A percentile compares a stretch with the other conserved stretches of the same genome.
phyloP scores from a whole-genome alignment of 2,113 vertebrate genomes.

The Falco punctatus region DNA sequence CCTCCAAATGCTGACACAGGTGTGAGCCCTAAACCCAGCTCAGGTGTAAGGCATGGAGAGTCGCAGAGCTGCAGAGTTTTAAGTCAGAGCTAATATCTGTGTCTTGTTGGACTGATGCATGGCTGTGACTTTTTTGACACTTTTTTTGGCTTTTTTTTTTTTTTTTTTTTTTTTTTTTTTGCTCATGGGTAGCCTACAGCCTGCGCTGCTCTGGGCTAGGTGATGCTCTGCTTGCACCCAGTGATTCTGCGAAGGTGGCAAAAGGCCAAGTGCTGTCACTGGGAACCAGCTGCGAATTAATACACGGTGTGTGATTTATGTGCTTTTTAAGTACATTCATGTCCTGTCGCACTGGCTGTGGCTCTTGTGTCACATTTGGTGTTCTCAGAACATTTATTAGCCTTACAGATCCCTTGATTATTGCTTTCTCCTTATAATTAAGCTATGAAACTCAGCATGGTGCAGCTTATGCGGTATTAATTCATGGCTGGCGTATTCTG shows the following conservation, averaged over 20 bases:
- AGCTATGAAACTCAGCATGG: slow-evolving; percentile 46
- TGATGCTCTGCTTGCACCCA: fast-evolving
- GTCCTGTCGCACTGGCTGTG: neutral
- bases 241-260: neutral
- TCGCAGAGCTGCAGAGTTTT: neutral
- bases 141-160: no score
- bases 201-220: neutral
- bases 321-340: slow-evolving; percentile 13
- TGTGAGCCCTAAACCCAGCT: fast-evolving
- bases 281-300: slow-evolving; percentile 27
- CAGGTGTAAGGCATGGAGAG: fast-evolving
- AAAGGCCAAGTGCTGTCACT: slow-evolving; percentile 5
- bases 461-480: slow-evolving; percentile 29
- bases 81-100: neutral
- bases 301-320: neutral
- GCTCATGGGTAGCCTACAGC: fast-evolving
- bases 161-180: neutral
- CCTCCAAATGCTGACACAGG: neutral
- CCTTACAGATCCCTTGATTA: slow-evolving; percentile 62
- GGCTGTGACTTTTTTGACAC: neutral
- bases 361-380: slow-evolving; percentile 34
- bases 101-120: fast-evolving
- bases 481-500: neutral
- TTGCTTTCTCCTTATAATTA: slow-evolving; percentile 64
- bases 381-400: slow-evolving; percentile 60